Evolutionary conservation across 2,113 vertebrate genomes (phyloP).

Genomic region (Syngnathus floridae): DNA sequence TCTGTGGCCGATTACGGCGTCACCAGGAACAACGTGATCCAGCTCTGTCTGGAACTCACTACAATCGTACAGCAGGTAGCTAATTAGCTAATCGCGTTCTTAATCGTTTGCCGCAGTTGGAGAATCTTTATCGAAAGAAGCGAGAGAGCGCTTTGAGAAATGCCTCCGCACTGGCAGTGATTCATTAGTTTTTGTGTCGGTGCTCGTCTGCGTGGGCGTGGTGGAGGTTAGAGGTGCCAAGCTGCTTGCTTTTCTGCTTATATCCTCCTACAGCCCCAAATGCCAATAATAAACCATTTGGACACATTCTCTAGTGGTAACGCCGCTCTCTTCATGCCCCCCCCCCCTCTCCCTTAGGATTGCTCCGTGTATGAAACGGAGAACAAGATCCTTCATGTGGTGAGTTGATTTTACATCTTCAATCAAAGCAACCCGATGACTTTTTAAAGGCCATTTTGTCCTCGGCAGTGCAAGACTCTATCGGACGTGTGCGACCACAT

Average conservation of each 20-base stretch:
- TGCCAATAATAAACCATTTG: constrained; percentile 62
- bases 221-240: constrained; percentile 63
- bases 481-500: constrained; percentile 96
- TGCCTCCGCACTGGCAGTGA: constrained; percentile 62
- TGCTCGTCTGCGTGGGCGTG: constrained; percentile 61
- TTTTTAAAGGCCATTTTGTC: constrained; percentile 23
- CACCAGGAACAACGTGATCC: constrained; percentile 95
- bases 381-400: constrained; percentile 70
- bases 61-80: constrained; percentile 93
- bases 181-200: constrained; percentile 67
- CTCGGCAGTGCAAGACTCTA: constrained; percentile 84
- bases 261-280: constrained; percentile 61
- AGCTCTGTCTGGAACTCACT: constrained; percentile 93
- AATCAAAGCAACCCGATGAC: not conserved
- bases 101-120: constrained; percentile 21
- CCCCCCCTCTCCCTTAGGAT: constrained; percentile 59
- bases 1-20: constrained; percentile 92
- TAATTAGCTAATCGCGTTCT: constrained; percentile 12
- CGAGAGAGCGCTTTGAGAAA: constrained; percentile 33
- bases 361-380: constrained; percentile 68
- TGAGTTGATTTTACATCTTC: constrained; percentile 32
- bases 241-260: constrained; percentile 58
- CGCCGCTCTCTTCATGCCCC: constrained; percentile 44
- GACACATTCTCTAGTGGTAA: constrained; percentile 60
- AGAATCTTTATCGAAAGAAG: constrained; percentile 28